Conservation (phyloP, 2,888 invertebrate species). For the Limnephilus rhombicus region DNA sequence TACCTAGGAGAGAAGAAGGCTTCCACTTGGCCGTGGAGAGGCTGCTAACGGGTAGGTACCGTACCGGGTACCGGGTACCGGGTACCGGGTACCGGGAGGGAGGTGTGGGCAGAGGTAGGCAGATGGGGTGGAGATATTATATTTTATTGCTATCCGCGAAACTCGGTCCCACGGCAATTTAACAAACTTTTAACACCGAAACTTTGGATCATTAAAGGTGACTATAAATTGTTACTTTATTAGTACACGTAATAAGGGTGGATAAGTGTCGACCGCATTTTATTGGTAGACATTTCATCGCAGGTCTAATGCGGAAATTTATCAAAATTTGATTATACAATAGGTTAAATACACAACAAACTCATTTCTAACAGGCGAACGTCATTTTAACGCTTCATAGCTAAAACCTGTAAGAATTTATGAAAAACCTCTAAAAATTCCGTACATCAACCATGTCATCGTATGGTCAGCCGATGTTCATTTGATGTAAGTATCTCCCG, state of each 20-base stretch:
- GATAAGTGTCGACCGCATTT: background rate
- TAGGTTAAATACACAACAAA: background rate
- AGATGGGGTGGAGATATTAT: constrained; percentile 47
- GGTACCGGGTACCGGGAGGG: background rate
- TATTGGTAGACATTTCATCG: background rate
- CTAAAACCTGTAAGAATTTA: background rate
- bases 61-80: background rate
- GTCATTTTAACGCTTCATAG: background rate
- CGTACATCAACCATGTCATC: background rate
- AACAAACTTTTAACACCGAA: constrained; percentile 63
- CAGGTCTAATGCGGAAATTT: background rate
- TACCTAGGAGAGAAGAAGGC: constrained; percentile 34
- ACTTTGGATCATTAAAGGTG: constrained; percentile 65
- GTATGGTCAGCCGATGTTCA: background rate
- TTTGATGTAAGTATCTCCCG: background rate
- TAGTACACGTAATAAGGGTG: constrained; percentile 43
- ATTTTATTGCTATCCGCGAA: constrained; percentile 62
- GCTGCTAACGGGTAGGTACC: background rate
- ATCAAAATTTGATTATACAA: background rate
- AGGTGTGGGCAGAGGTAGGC: constrained; percentile 12
- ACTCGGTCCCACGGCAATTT: constrained; percentile 64
- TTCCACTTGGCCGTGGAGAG: background rate
- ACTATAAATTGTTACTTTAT: constrained; percentile 59
- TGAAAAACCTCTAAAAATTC: background rate
- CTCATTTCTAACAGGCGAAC: background rate